phyloP scores from a whole-genome alignment of 2,113 vertebrate genomes.

The Megaceryle maxima region DNA sequence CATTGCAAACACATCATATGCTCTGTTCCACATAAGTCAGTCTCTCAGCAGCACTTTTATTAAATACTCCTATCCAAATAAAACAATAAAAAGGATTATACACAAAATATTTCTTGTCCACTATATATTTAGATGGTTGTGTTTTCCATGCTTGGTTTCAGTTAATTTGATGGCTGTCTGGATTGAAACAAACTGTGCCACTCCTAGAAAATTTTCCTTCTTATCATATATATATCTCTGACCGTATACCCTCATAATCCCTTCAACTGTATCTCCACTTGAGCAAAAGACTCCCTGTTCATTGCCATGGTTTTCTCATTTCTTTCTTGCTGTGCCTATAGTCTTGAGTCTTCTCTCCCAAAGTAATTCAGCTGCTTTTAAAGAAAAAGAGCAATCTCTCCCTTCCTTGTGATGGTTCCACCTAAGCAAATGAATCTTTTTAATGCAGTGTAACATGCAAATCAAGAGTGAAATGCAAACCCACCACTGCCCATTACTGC shows the following conservation, averaged over 20 bases:
- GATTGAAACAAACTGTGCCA: background rate
- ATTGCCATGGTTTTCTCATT: background rate
- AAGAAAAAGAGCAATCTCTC: background rate
- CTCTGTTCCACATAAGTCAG: background rate
- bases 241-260: background rate
- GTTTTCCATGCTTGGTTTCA: background rate
- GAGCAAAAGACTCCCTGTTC: background rate
- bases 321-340: background rate
- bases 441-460: background rate
- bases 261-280: background rate
- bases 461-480: background rate
- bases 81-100: background rate
- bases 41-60: background rate
- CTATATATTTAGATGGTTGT: background rate
- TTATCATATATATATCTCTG: background rate
- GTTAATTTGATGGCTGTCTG: background rate
- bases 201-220: background rate
- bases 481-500: background rate
- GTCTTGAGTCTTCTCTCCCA: background rate
- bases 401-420: background rate
- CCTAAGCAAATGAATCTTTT: background rate
- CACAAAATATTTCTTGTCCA: background rate
- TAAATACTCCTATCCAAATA: background rate
- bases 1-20: background rate
- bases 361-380: background rate